Evolutionary conservation across 2,113 vertebrate genomes (phyloP), one percentile per base, ranked within the genome.

Genomic region (Sclerurus mexicanus): DNA sequence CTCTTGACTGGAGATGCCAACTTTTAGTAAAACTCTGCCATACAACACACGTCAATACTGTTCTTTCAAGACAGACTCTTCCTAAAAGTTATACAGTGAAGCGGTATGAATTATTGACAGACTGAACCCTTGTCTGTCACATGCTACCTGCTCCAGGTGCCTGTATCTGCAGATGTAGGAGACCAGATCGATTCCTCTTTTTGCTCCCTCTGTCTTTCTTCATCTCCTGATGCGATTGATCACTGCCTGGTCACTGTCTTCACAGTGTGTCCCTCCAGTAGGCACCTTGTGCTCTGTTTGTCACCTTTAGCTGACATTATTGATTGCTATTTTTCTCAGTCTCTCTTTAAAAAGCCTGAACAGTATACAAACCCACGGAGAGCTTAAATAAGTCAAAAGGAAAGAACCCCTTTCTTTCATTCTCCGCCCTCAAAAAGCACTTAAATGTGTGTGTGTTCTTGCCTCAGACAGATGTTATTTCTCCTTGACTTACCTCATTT

Each of bases 281-380:
- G 75, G 63, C 88, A 73, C 87, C 63, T 40, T 52, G 42, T 88
- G 82, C 90, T 89, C 74, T 33, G 42, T 90, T 95, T 94, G 90
- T 88, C 92, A 96, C 95, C 93, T 94, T 91, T 89, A 71, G 59
- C 85, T 93, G 95, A 64, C 90, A 60, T 31, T 88, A 92, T 88
- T 93, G 93, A 95, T 94, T 94, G 76, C 72, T 78, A 6, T 90
- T 94, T 96, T 86, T 92, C 87, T 93, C 79, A 83, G 63, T 37
- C 42, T 89, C 40, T 85, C 66, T 91, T 89, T 87, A 63, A 80
- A 91, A 95, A 84, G 63, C 62, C 62, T 86, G 44, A 83, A 83
- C 55, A 47, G 46, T 77, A 64, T 84, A 93, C 78, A 96, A 91
- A 80, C 55, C 87, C 72, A 74, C 1, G 4, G 79, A 92, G 59